phyloP scores from a whole-genome alignment of 2,113 vertebrate species.

The Epinephelus fuscoguttatus region DNA sequence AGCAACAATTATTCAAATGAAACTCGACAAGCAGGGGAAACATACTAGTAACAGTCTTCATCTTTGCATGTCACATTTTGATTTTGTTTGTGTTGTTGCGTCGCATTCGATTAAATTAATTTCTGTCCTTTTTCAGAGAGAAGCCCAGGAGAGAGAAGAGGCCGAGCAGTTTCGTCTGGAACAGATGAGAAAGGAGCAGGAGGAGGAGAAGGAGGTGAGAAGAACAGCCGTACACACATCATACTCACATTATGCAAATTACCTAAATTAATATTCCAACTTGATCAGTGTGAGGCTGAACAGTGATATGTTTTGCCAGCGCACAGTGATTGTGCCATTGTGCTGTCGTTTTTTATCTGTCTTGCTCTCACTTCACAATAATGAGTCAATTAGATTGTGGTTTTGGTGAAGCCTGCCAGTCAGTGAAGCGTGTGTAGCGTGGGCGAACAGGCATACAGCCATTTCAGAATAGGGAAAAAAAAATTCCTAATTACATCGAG shows the following conservation, averaged over 20 bases:
- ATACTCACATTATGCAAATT: constrained; percentile 10
- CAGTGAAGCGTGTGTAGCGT: constrained; percentile 35
- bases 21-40: constrained; percentile 3
- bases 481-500: constrained; percentile 70
- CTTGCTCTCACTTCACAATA: constrained; percentile 44
- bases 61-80: not conserved
- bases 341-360: not conserved
- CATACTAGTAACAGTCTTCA: not conserved
- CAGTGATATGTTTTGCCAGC: constrained; percentile 13
- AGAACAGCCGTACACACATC: not conserved
- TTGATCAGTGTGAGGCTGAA: constrained; percentile 7
- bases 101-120: not conserved
- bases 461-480: constrained; percentile 31
- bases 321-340: not conserved
- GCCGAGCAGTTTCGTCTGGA: constrained; percentile 97
- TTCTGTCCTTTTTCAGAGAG: constrained; percentile 85
- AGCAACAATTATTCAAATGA: not conserved
- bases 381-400: constrained; percentile 65
- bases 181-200: constrained; percentile 95
- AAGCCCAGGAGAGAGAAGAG: constrained; percentile 97
- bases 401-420: constrained; percentile 54
- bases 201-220: constrained; percentile 96
- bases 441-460: constrained; percentile 25
- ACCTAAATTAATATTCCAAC: constrained; percentile 3
- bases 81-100: constrained; percentile 11